phyloP scores from a whole-genome alignment of 2,888 invertebrate genomes.

The Ecdyonurus torrentis region DNA sequence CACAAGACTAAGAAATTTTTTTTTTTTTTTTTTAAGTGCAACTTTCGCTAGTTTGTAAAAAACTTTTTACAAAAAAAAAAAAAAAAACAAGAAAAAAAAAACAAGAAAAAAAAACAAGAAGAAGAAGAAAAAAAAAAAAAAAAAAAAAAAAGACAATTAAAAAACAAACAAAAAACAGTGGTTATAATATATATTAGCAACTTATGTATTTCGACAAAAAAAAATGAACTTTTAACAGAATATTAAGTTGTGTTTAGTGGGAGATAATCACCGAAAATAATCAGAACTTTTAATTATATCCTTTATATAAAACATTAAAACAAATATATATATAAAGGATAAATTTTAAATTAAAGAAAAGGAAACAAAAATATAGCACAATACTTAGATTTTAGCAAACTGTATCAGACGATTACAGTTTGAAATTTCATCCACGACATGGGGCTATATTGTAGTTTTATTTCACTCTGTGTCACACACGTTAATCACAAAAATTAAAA shows the following conservation, averaged over 20 bases:
- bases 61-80: too few species aligned
- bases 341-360: neutral
- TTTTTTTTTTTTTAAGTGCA: too few species aligned
- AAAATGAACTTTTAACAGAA: neutral
- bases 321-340: neutral
- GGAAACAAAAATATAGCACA: neutral
- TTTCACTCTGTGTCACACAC: too few species aligned
- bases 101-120: too few species aligned
- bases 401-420: neutral
- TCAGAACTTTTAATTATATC: neutral
- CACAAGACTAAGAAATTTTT: too few species aligned
- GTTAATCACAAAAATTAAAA: too few species aligned
- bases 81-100: too few species aligned
- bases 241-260: neutral
- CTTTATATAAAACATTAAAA: too few species aligned
- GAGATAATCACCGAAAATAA: too few species aligned
- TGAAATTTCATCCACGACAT: neutral
- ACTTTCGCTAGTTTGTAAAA: too few species aligned
- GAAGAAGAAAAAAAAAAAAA: too few species aligned
- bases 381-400: neutral
- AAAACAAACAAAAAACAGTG: neutral
- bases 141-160: too few species aligned
- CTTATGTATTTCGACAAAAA: neutral
- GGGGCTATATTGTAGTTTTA: neutral
- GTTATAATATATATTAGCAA: neutral